Percentiles rank a stretch among this genome's conserved stretches.
Evolutionary conservation across 2,888 invertebrate genomes (phyloP).

Genomic region (Yponomeuta cagnagella): DNA sequence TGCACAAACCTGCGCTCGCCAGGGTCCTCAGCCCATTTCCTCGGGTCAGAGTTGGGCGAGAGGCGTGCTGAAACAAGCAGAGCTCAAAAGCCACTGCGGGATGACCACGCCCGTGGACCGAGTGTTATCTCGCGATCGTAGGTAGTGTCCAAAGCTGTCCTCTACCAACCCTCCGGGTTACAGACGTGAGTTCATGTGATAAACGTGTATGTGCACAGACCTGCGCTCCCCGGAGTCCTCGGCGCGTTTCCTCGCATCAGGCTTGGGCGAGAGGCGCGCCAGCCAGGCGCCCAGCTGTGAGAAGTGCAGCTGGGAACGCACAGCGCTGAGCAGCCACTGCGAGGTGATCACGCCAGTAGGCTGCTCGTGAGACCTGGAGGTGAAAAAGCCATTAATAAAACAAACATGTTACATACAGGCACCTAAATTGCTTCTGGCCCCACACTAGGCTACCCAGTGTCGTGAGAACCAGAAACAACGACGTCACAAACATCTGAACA

Average conservation of each 20-base stretch:
- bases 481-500: too few species aligned
- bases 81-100: too few species aligned
- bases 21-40: background rate
- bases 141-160: too few species aligned
- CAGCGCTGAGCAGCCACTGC: slow-evolving; percentile 91
- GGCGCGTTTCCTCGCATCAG: slow-evolving; percentile 27
- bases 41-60: background rate
- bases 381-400: background rate
- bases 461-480: too few species aligned
- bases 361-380: slow-evolving; percentile 56
- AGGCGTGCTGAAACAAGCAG: too few species aligned
- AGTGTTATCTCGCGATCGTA: too few species aligned
- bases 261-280: slow-evolving; percentile 51
- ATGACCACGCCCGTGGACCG: too few species aligned
- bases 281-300: slow-evolving; percentile 98
- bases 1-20: background rate
- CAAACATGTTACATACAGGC: too few species aligned
- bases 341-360: slow-evolving; percentile 61
- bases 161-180: too few species aligned
- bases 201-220: slow-evolving; percentile 23
- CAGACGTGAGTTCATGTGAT: too few species aligned
- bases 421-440: too few species aligned
- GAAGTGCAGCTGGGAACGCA: slow-evolving; percentile 96
- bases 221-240: slow-evolving; percentile 57
- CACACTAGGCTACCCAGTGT: too few species aligned